phyloP scores from a whole-genome alignment of 2,888 invertebrate species.

The Fragum whitleyi region DNA sequence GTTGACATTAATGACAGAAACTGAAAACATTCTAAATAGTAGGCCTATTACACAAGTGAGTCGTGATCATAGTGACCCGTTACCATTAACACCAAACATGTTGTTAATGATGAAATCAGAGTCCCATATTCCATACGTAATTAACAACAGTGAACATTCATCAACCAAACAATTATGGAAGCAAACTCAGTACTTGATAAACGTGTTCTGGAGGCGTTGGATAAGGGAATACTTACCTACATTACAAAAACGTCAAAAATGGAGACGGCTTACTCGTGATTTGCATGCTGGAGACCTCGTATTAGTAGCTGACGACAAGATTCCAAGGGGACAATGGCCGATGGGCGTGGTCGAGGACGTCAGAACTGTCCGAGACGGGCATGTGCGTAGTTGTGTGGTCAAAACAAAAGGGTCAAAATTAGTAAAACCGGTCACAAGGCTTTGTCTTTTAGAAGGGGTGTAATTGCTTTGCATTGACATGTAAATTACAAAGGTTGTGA shows the following conservation, averaged over 20 bases:
- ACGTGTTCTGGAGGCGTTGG: slow-evolving; percentile 47
- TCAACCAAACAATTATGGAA: slow-evolving; percentile 37
- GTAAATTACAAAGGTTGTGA: background rate
- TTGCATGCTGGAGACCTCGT: slow-evolving; percentile 14
- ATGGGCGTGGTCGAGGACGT: slow-evolving; percentile 40
- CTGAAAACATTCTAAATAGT: slow-evolving; percentile 34
- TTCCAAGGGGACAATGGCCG: slow-evolving; percentile 44
- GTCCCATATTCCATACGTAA: slow-evolving; percentile 16
- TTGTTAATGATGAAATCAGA: slow-evolving; percentile 37
- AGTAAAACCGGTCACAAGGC: slow-evolving; percentile 11
- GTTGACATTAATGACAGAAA: slow-evolving; percentile 29
- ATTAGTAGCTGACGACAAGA: background rate
- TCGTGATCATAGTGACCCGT: slow-evolving; percentile 29
- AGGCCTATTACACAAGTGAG: slow-evolving; percentile 35
- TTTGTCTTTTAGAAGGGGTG: slow-evolving; percentile 10
- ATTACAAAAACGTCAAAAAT: slow-evolving; percentile 24
- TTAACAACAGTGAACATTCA: slow-evolving; percentile 19
- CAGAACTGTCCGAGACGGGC: slow-evolving; percentile 35
- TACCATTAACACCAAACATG: slow-evolving; percentile 35
- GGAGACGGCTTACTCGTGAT: slow-evolving; percentile 17
- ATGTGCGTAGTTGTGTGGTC: slow-evolving; percentile 32
- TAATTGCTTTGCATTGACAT: background rate
- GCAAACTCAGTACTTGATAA: slow-evolving; percentile 36
- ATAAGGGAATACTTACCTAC: slow-evolving; percentile 28
- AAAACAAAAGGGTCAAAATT: slow-evolving; percentile 4